Base-by-base conservation (phyloP, 2,888 invertebrate genomes). In the Nemotelus nigrinus region DNA sequence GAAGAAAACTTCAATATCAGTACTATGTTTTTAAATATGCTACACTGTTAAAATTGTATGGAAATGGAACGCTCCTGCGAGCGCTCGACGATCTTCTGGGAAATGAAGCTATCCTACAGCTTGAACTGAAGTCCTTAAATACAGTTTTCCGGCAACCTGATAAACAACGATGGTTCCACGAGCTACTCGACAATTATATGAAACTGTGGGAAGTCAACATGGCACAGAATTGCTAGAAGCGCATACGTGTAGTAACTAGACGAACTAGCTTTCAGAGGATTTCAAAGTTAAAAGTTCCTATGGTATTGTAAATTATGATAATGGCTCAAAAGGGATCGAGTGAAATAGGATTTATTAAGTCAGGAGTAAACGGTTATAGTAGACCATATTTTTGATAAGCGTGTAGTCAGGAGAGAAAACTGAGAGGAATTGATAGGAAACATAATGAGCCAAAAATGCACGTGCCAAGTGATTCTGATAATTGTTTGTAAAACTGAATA, bases 201-300 rank as follows among this genome's bases (percentile, higher is more conserved):
- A 95, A 95, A 87, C 88, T 96, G 81, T 96, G 96, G 95, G 96
- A 96, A 87, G 93, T 93, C 83, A 96, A 96, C 87, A 94, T 95
- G 91, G 80, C 79, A 10, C 80, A 80, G 71, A 81, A 79, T 60
- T 77, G 44, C 25, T 44, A 45, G 2, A 6, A 48, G 44, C 1
- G 4, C 47, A 45, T 67, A 39, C 39, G 25, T 10, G 6, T 25
- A 67, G 67, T 44, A 63, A 45, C 8, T 63, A 7, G 4, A n/a
- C 47, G 67, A 25, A 57, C 10, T 41, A 63, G 43, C 63, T 63
- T 63, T 63, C 63, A 63, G 39, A 63, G 3, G 39, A 43, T n/a
- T 63, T 43, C n/a, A 39, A 68, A 25, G 41, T 50, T 39, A 68
- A 58, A 50, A 68, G 68, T 68, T 68, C 68, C 68, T 68, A 68